These are phyloP conservation scores for Phocoena sinus DNA, from an alignment of 2,113 vertebrate genomes.

Conservation along the genomic window DNA sequence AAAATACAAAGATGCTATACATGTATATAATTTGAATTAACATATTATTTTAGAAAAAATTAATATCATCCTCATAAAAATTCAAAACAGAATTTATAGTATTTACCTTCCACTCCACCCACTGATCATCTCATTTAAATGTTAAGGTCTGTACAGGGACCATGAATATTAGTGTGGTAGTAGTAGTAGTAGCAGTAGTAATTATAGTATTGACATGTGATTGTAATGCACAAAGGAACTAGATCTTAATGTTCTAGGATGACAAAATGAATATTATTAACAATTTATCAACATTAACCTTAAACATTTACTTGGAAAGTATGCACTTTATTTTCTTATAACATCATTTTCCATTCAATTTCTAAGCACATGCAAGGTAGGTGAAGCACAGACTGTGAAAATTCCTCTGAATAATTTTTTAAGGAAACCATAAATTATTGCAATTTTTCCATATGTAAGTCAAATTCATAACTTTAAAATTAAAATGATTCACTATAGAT, in stretches of 20 bases:
- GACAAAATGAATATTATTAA: neutral
- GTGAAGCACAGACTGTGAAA: neutral
- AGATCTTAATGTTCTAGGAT: neutral
- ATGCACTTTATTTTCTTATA: neutral
- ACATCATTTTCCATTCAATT: neutral
- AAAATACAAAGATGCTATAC: neutral
- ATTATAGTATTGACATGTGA: neutral
- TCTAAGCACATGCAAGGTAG: neutral
- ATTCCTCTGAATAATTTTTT: constrained; percentile 53
- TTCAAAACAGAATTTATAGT: neutral
- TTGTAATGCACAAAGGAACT: neutral
- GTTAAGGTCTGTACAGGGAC: neutral
- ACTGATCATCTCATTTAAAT: neutral
- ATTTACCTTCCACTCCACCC: neutral
- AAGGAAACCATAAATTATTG: constrained; percentile 57
- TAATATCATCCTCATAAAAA: neutral
- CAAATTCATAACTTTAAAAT: constrained; percentile 62
- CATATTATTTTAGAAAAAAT: neutral
- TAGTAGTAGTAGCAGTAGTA: neutral
- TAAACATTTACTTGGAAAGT: neutral
- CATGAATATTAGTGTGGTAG: neutral
- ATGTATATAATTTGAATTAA: neutral
- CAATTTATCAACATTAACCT: neutral
- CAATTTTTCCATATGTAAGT: constrained; percentile 46
- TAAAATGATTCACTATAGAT: constrained; percentile 60